Evolutionary conservation across 2,113 vertebrate genomes (phyloP), one percentile per base, ranked within the genome.

Genomic region (Galemys pyrenaicus): DNA sequence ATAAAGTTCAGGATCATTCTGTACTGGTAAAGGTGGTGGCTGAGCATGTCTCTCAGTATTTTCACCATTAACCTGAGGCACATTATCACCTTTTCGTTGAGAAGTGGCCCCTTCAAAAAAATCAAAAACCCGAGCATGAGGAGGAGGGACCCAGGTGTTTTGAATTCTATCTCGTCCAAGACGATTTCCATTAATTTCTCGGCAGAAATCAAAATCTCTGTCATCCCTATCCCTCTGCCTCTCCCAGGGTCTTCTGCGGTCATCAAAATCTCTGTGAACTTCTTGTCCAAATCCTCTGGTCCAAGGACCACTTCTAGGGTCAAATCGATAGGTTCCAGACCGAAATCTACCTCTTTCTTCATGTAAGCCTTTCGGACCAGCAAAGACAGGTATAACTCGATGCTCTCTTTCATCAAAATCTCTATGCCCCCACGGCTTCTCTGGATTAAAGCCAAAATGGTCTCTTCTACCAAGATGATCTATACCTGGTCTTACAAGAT

Each of bases 401-500:
- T 99, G 98, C 89, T 99, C 99, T 79, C 99, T 98, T 94, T 99
- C 99, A 95, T 99, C 99, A 97, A 99, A 99, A 98, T 99, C 99
- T 96, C 99, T 98, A 37, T 99, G 99, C 75, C 98, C 99, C 99
- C 99, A 99, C 15, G 99, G 99, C 90, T 98, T 99, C 91, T 99
- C 99, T 39, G 98, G 98, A 92, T 99, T 99, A 96, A 99, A 99
- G 93, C 98, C 98, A 81, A 99, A 98, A 74, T 99, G 97, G n/a
- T 99, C 99, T 97, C 99, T 98, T 73, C 99, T 98, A 89, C 98
- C 98, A 92, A 98, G 96, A 73, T 98, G 98, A 86, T 98, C 98
- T 56, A 98, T 67, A 83, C 98, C 91, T 6, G 98, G 97, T 70
- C 99, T 98, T 94, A 98, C 98, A 83, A 98, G 98, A 95, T 98